Evolutionary conservation across 2,888 invertebrate species (phyloP).

Genomic region (Ophioninae sp.): DNA sequence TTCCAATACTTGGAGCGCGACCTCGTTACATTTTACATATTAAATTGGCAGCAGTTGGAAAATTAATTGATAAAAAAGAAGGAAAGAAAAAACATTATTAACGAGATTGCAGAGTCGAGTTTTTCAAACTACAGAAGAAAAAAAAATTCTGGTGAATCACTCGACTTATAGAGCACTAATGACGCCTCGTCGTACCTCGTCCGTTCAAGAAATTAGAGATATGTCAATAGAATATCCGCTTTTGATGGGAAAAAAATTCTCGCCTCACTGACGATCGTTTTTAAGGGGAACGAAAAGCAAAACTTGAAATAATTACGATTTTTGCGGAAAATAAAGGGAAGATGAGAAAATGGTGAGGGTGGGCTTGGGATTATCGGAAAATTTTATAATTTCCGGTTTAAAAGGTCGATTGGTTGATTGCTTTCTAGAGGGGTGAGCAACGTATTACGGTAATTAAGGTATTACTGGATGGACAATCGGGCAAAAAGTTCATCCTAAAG

Average conservation of each 20-base stretch:
- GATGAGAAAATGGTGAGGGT: background rate
- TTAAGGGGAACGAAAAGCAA: background rate
- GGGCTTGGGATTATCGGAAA: conserved; percentile 33
- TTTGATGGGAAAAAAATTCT: background rate
- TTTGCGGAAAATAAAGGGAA: background rate
- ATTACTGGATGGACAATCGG: no score
- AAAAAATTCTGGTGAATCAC: background rate
- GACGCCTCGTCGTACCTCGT: background rate
- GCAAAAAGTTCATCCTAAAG: no score
- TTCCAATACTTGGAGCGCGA: background rate
- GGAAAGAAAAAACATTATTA: background rate
- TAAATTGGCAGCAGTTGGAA: background rate
- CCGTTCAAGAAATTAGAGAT: conserved; percentile 28
- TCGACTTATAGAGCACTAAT: background rate
- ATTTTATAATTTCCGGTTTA: conserved; percentile 8
- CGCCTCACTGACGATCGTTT: conserved; percentile 9
- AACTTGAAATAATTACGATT: background rate
- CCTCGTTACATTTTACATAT: background rate
- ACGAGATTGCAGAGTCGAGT: background rate
- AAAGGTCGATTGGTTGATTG: conserved; percentile 10
- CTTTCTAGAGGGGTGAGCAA: conserved; percentile 6
- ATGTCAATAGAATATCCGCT: background rate
- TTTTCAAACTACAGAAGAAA: background rate
- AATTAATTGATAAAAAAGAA: background rate
- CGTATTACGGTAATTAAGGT: conserved; percentile 40